phyloP scores from a whole-genome alignment of 1,140 invertebrate species.

The Bactericera cockerelli region DNA sequence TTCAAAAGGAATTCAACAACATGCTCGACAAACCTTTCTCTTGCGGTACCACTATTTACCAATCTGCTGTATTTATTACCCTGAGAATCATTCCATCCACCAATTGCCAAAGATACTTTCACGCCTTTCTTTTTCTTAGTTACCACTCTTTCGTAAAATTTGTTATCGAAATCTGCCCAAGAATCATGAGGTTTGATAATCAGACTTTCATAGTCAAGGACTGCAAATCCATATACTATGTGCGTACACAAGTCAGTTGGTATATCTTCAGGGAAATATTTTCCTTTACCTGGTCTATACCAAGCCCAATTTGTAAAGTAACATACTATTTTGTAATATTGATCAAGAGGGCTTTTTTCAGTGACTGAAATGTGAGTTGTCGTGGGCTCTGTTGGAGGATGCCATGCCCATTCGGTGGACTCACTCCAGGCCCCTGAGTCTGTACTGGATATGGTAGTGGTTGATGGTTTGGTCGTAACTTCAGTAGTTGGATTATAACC shows the following conservation, averaged over 20 bases:
- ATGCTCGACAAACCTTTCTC: constrained; percentile 54
- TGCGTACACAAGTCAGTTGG: constrained; percentile 77
- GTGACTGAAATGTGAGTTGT: constrained; percentile 5
- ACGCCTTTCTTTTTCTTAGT: constrained; percentile 60
- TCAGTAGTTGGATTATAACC: neutral
- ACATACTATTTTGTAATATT: constrained; percentile 61
- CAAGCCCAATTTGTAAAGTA: constrained; percentile 93
- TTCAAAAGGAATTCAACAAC: constrained; percentile 60
- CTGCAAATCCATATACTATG: constrained; percentile 81
- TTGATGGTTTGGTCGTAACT: constrained; percentile 15
- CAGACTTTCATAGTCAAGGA: constrained; percentile 58
- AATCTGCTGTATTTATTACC: constrained; percentile 70
- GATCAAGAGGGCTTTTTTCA: neutral
- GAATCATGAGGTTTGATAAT: constrained; percentile 69
- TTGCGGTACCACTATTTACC: constrained; percentile 53
- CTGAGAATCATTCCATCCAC: constrained; percentile 79
- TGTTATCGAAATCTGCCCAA: constrained; percentile 76
- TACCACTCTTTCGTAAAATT: constrained; percentile 54
- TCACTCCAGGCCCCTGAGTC: neutral
- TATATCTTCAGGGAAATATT: constrained; percentile 69
- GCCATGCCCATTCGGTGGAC: neutral
- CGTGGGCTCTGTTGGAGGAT: constrained; percentile 3
- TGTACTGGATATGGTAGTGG: neutral
- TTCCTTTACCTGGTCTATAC: constrained; percentile 65
- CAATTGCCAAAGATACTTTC: constrained; percentile 67